These are phyloP conservation scores for Phyllopteryx taeniolatus DNA, from an alignment of 2,113 vertebrate genomes.

Conservation along the genomic window DNA sequence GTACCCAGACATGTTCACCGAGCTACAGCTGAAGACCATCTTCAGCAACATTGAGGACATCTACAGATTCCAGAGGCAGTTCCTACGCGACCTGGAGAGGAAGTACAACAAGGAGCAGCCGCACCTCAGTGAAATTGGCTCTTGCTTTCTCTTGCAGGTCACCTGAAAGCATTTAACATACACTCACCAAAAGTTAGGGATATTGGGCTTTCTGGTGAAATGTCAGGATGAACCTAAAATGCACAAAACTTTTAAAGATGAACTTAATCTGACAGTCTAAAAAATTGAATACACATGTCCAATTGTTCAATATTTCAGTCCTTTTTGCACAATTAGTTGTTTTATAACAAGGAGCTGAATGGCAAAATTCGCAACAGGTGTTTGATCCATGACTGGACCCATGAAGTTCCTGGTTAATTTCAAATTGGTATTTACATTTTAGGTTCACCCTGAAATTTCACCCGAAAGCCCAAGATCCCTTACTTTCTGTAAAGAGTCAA, in stretches of 20 bases:
- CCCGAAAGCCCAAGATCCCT: too few species aligned
- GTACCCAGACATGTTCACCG: slow-evolving; percentile 90
- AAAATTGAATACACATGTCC: not conserved
- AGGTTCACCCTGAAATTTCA: too few species aligned
- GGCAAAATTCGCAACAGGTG: too few species aligned
- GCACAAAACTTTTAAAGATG: not conserved
- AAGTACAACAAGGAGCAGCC: slow-evolving; percentile 92
- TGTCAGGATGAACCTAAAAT: not conserved
- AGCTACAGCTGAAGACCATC: slow-evolving; percentile 85
- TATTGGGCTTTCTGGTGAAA: too few species aligned
- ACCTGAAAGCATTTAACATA: not conserved
- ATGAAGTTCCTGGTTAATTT: too few species aligned
- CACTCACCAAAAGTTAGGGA: not conserved
- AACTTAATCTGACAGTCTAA: not conserved
- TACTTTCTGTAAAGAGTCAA: too few species aligned
- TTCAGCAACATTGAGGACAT: slow-evolving; percentile 99
- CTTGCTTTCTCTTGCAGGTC: slow-evolving; percentile 93
- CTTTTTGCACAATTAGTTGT: not conserved
- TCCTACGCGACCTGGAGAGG: slow-evolving; percentile 92
- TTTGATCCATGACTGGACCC: too few species aligned
- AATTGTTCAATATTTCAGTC: not conserved
- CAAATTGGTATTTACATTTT: too few species aligned
- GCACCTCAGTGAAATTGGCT: slow-evolving; percentile 93
- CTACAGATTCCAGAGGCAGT: slow-evolving; percentile 95
- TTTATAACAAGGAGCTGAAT: slow-evolving; percentile 9